Conservation (phyloP, 2,888 invertebrate genomes). For the Limulus polyphemus region DNA sequence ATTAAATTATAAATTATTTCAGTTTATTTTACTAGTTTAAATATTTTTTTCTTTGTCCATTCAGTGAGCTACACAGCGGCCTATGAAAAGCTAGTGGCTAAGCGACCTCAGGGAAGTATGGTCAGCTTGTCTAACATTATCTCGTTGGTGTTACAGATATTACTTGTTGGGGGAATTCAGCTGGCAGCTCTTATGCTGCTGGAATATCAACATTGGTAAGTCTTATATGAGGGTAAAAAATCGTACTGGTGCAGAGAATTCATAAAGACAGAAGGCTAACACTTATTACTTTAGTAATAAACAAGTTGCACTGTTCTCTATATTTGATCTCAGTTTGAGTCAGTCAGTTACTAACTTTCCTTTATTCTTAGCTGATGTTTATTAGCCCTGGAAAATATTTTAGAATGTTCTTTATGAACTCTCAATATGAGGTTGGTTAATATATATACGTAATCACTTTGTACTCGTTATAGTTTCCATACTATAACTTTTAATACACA, state of each 20-base stretch:
- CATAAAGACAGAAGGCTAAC: too few species aligned
- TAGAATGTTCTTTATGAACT: background rate
- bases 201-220: constrained; percentile 45
- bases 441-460: too few species aligned
- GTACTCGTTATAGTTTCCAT: too few species aligned
- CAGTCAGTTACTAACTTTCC: background rate
- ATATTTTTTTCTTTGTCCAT: background rate
- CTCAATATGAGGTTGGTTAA: too few species aligned
- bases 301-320: too few species aligned
- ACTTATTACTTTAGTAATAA: too few species aligned
- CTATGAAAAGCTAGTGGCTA: constrained; percentile 31
- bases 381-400: too few species aligned
- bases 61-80: constrained; percentile 35
- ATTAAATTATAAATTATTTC: too few species aligned
- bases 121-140: constrained; percentile 62
- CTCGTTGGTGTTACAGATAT: constrained; percentile 59
- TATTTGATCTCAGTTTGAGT: too few species aligned
- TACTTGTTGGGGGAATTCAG: constrained; percentile 54
- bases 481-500: too few species aligned
- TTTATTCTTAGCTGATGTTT: constrained; percentile 28
- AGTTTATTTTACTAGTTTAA: too few species aligned
- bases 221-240: constrained; percentile 47
- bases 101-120: constrained; percentile 63
- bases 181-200: constrained; percentile 44
- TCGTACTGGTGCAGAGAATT: constrained; percentile 44